These are phyloP conservation scores for Lagocephalus sceleratus DNA, from an alignment of 2,797 vertebrate species.

Conservation along the genomic window DNA sequence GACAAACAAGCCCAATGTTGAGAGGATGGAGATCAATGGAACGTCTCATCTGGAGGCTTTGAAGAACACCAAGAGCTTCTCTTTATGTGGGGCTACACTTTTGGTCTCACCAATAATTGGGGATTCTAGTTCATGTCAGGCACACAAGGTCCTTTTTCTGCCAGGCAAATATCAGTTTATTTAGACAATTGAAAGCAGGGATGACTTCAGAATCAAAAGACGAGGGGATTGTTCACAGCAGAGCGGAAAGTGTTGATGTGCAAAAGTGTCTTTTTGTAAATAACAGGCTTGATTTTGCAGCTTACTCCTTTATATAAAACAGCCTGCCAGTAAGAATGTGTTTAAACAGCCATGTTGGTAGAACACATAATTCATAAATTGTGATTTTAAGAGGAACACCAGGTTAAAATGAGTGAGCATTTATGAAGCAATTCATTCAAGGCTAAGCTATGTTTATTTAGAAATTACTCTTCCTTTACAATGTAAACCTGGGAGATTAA, in stretches of 20 bases:
- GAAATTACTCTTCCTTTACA: no score
- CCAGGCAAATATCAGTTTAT: not conserved
- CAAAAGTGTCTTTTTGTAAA: constrained; percentile 18
- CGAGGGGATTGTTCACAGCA: not conserved
- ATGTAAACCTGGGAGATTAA: no score
- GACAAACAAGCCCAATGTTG: constrained; percentile 50
- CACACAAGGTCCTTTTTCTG: constrained; percentile 9
- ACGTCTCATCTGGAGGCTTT: constrained; percentile 39
- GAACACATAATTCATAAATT: no score
- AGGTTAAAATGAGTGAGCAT: not conserved
- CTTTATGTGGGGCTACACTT: constrained; percentile 35
- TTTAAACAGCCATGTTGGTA: constrained; percentile 1
- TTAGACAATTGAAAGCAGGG: constrained; percentile 21
- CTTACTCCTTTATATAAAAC: constrained; percentile 15
- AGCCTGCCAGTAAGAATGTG: constrained; percentile 15
- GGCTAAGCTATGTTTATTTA: not conserved
- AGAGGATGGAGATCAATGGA: constrained; percentile 42
- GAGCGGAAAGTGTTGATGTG: constrained; percentile 13
- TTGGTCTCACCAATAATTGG: constrained; percentile 10
- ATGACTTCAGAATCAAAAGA: constrained; percentile 28
- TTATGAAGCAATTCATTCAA: not conserved
- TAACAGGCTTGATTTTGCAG: constrained; percentile 8
- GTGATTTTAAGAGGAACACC: no score
- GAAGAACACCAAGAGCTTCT: constrained; percentile 22
- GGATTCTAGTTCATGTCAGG: constrained; percentile 13